phyloP scores from a whole-genome alignment of 2,888 invertebrate genomes.

The Protophormia terraenovae region DNA sequence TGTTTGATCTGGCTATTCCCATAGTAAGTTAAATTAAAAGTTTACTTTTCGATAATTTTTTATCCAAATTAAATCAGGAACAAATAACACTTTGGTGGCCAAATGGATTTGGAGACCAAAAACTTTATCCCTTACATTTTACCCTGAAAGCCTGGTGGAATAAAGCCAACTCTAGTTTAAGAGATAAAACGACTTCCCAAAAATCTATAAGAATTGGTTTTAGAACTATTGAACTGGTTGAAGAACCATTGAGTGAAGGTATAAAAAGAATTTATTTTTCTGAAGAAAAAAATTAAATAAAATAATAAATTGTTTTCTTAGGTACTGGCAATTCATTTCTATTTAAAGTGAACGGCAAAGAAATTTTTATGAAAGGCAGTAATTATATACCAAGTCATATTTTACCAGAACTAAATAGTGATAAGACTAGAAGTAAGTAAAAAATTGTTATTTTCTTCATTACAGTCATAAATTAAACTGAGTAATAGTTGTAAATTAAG shows the following conservation, averaged over 20 bases:
- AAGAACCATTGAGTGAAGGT: slow-evolving; percentile 82
- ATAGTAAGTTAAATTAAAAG: slow-evolving; percentile 72
- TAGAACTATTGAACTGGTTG: slow-evolving; percentile 91
- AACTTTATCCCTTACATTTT: slow-evolving; percentile 87
- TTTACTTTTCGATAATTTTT: neutral
- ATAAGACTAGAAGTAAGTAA: slow-evolving; percentile 81
- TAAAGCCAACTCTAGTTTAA: slow-evolving; percentile 69
- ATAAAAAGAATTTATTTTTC: neutral
- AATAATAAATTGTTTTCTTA: slow-evolving; percentile 64
- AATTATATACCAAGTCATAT: slow-evolving; percentile 96
- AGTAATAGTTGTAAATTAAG: neutral
- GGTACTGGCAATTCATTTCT: slow-evolving; percentile 89
- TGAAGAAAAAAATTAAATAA: neutral
- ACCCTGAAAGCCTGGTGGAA: slow-evolving; percentile 80
- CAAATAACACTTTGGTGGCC: slow-evolving; percentile 94
- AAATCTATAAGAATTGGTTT: slow-evolving; percentile 90
- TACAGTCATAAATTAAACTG: neutral
- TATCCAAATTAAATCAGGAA: slow-evolving; percentile 75
- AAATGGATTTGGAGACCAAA: slow-evolving; percentile 92
- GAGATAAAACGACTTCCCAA: slow-evolving; percentile 76
- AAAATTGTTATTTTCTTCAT: neutral
- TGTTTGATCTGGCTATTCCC: slow-evolving; percentile 76
- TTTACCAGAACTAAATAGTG: slow-evolving; percentile 88
- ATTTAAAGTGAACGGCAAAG: slow-evolving; percentile 91
- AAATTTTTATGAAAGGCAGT: slow-evolving; percentile 97